A percentile compares a stretch with the other conserved stretches of the same genome.
Conservation (phyloP, 1,140 invertebrate species). For the Aphis craccivora region DNA sequence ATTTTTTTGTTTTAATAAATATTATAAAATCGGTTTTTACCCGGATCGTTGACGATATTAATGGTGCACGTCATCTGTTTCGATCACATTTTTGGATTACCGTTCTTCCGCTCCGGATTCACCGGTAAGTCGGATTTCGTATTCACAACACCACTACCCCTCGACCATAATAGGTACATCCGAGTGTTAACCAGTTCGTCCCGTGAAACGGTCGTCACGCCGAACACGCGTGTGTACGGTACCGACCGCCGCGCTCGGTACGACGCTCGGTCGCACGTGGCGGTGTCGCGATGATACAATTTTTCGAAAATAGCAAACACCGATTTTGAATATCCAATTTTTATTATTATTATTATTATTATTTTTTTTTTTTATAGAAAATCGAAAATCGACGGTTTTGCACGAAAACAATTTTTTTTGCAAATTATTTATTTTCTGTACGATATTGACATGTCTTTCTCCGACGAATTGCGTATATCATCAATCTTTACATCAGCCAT, state of each 20-base stretch:
- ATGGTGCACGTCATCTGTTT: background rate
- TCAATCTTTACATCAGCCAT: background rate
- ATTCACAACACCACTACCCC: background rate
- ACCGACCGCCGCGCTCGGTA: background rate
- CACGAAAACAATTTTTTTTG: background rate
- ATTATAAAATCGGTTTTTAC: background rate
- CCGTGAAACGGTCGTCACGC: background rate
- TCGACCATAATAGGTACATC: background rate
- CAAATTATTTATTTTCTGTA: background rate
- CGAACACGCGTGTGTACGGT: background rate
- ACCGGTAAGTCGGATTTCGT: background rate
- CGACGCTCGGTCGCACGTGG: background rate
- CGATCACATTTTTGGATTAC: constrained; percentile 1
- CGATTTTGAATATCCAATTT: background rate
- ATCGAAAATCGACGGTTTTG: background rate
- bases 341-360: background rate
- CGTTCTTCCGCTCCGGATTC: background rate
- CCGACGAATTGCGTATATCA: background rate
- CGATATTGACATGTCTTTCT: background rate
- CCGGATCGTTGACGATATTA: background rate
- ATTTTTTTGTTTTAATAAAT: background rate
- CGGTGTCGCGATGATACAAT: background rate
- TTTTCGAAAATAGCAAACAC: background rate
- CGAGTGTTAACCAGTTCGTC: background rate
- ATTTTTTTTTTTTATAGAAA: background rate